Evolutionary conservation across 2,797 vertebrate genomes (phyloP), one percentile per base, ranked within the genome.

Genomic region (Pangasius mekongensis): DNA sequence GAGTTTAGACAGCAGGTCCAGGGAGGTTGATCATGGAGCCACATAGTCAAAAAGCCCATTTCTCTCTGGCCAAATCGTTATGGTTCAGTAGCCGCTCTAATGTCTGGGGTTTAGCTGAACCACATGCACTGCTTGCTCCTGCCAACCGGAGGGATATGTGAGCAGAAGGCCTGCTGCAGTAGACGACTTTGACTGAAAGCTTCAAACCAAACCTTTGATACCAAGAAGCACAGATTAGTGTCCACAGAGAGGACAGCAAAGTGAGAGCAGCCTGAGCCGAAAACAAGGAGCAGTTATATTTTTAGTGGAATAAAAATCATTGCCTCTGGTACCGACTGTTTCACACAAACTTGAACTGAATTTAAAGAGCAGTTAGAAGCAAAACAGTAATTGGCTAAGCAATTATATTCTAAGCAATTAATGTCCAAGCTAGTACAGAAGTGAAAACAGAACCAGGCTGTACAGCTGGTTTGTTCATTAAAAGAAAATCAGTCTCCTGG

Each of bases 71-170:
- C 86, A 77, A 3, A 66, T 30, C 47, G 10, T 90, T 76, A 87
- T 60, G 81, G 71, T 84, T 87, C 84, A 86, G 62, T 66, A 62
- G 87, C 83, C 20, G 43, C 18, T 76, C 74, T 86, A 81, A 86
- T 87, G 91, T 90, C 89, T 56, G 78, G 36, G 89, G 90, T 89
- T 89, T 87, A 86, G 73, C 74, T 89, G 78, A 91, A 90, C 89
- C 85, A 66, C 89, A 88, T 80, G 86, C 69, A 39, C 82, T 66
- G 16, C 74, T 76, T 73, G 73, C 66, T 80, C 77, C 60, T 86
- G 92, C 92, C 92, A 93, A 88, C 87, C 92, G 92, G 92, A 92
- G 71, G 76, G 84, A 81, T 87, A 82, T 86, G 83, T 52, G 89
- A 92, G 80, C 91, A 92, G 86, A 91, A 89, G 90, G 89, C 71